Base-by-base conservation (phyloP, 2,888 invertebrate species). In the Dusona sp. region DNA sequence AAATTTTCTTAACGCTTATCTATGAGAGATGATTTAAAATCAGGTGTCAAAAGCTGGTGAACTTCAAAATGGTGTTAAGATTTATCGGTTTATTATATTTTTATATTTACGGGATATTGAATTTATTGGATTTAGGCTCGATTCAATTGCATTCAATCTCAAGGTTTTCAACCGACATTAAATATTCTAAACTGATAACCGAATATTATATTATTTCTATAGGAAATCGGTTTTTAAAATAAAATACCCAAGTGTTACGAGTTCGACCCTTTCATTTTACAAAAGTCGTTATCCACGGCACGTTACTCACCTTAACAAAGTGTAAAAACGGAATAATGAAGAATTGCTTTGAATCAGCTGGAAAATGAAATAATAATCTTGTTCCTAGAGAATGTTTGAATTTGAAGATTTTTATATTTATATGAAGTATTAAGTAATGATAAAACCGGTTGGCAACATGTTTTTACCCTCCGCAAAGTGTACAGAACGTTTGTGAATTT, bases 331-430 rank as follows among this genome's bases (percentile, higher is more conserved):
- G 42, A 79, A 64, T 73, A 80, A 73, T 72, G 36, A 45, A n/a
- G 11, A 45, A 80, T 80, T 77, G 64, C 70, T 80, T 73, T 48
- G 33, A 36, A 48, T 48, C 61, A 48, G 64, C 64, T 48, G 38
- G 61, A 29, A 61, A 61, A 61, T 29, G 2, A 61, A 29, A 16
- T 16, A 61, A 61, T 29, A 29, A 61, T 61, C 16, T 61, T 6
- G 13, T 61, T 7, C 6, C 33, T 48, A 57, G n/a, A 45, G n/a
- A 45, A 48, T 42, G 6, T 38, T 67, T 42, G 36, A 42, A 25
- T 65, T 54, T 57, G 22, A 36, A 38, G 51, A 67, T 51, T 42
- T 68, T 68, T 57, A n/a, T 22, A 72, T 72, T 9, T 2, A 29
- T 29, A 16, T 16, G 29, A 7, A 6, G 61, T 6, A 0, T 29